phyloP scores from a whole-genome alignment of 2,888 invertebrate genomes.

The Synergus laeviventris region DNA sequence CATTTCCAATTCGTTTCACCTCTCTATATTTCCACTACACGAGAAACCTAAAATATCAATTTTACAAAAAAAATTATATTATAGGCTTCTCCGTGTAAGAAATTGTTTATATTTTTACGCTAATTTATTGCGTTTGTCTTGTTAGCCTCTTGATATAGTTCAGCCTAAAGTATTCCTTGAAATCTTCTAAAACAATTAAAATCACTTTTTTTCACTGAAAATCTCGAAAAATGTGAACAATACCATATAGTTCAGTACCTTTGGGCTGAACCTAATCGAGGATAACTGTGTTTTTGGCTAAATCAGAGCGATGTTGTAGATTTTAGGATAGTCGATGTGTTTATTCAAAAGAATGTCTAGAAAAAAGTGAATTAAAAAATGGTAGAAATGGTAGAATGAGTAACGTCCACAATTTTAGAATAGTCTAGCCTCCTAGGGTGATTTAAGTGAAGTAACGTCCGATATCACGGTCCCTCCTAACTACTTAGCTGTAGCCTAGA shows the following conservation, averaged over 20 bases:
- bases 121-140: too few species aligned
- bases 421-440: conserved; percentile 70
- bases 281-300: not conserved
- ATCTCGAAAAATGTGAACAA: too few species aligned
- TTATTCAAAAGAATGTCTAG: not conserved
- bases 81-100: too few species aligned
- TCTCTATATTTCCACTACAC: not conserved
- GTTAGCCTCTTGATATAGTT: too few species aligned
- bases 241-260: too few species aligned
- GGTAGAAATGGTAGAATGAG: conserved; percentile 26
- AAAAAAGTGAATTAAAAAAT: conserved; percentile 6
- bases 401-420: conserved; percentile 51
- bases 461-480: conserved; percentile 78
- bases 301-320: not conserved
- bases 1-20: not conserved
- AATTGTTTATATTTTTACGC: too few species aligned
- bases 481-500: conserved; percentile 75
- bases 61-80: too few species aligned
- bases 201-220: too few species aligned
- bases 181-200: too few species aligned
- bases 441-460: conserved; percentile 75
- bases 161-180: too few species aligned
- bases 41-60: too few species aligned
- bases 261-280: too few species aligned
- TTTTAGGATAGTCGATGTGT: conserved; percentile 10